These are phyloP conservation scores for Gryllus longicercus DNA, from an alignment of 2,888 invertebrate species.

Conservation along the genomic window DNA sequence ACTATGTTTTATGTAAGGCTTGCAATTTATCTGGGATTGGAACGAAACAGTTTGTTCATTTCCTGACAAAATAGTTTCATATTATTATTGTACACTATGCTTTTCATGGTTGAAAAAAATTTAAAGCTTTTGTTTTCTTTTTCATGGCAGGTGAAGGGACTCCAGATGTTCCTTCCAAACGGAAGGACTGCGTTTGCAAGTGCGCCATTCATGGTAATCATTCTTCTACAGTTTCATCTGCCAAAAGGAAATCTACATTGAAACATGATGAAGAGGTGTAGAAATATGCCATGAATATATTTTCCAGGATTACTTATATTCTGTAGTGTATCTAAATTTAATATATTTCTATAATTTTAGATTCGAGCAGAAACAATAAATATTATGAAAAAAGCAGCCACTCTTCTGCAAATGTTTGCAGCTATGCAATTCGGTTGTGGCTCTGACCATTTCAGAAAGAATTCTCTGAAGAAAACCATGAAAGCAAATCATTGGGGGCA, in stretches of 20 bases:
- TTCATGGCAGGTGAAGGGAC: conserved; percentile 27
- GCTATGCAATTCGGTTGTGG: conserved; percentile 88
- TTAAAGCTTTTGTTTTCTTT: no score
- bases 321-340: no score
- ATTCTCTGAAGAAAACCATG: conserved; percentile 77
- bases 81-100: no score
- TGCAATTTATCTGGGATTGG: no score
- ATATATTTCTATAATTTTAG: conserved; percentile 36
- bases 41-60: no score
- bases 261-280: conserved; percentile 36
- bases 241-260: conserved; percentile 28
- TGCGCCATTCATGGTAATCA: conserved; percentile 45
- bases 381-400: conserved; percentile 81
- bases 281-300: not conserved
- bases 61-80: no score
- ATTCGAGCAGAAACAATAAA: conserved; percentile 59
- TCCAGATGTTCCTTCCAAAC: conserved; percentile 31
- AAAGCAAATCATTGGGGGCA: conserved; percentile 92
- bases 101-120: no score
- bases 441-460: conserved; percentile 65
- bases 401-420: conserved; percentile 88
- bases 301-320: no score
- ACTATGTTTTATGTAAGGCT: no score
- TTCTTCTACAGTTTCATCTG: conserved; percentile 20
- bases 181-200: conserved; percentile 46